phyloP scores from a whole-genome alignment of 2,113 vertebrate genomes.

The Oryctolagus cuniculus region DNA sequence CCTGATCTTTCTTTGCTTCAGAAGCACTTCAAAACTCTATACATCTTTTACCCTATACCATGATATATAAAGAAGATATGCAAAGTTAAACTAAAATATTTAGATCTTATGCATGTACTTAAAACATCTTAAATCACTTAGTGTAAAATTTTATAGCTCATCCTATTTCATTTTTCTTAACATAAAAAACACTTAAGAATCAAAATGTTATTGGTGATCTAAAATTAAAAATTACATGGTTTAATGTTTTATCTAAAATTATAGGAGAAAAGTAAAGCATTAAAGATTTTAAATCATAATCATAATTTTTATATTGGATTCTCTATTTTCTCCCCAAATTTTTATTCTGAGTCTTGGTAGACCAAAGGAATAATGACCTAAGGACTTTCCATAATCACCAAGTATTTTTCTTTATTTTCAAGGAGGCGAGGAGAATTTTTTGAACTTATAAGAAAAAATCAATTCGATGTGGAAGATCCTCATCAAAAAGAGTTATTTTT shows the following conservation, averaged over 20 bases:
- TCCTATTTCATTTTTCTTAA: neutral
- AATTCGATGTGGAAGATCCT: constrained; percentile 94
- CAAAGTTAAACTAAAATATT: neutral
- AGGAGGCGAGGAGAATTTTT: constrained; percentile 96
- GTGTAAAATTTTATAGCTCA: neutral
- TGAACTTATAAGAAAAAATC: constrained; percentile 95
- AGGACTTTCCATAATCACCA: neutral
- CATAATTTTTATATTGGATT: neutral
- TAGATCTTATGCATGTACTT: neutral
- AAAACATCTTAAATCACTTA: neutral
- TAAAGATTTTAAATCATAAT: neutral
- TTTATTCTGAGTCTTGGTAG: neutral
- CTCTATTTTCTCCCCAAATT: neutral
- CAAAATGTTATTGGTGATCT: neutral
- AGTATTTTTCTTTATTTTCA: constrained; percentile 79
- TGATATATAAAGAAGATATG: neutral
- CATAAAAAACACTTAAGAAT: neutral
- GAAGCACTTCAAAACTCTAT: neutral
- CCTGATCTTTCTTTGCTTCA: neutral
- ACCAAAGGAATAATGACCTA: neutral
- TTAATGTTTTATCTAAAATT: neutral
- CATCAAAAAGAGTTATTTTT: constrained; percentile 95
- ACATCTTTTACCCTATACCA: neutral
- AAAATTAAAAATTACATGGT: neutral
- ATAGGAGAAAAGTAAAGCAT: neutral